A percentile compares a stretch with the other conserved stretches of the same genome.
These are phyloP conservation scores for Phyllotis vaccarum DNA, from an alignment of 2,797 vertebrate species.

Conservation along the genomic window DNA sequence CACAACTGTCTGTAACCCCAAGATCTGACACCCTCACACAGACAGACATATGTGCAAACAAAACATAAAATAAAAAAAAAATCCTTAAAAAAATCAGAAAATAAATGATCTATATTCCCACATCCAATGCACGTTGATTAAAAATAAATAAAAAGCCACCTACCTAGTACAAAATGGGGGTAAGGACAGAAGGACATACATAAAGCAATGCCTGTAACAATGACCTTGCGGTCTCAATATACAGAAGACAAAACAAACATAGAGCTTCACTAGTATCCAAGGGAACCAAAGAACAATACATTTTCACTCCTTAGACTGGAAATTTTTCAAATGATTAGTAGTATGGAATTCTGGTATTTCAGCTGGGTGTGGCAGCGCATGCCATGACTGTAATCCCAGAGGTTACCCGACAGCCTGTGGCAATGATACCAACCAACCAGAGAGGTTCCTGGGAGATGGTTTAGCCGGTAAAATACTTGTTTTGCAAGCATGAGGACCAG, in stretches of 20 bases:
- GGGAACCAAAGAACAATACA: neutral
- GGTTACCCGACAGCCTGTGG: neutral
- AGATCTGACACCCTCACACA: too few relatives aligned
- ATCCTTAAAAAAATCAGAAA: neutral
- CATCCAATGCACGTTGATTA: neutral
- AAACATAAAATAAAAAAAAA: too few relatives aligned
- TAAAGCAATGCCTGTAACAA: neutral
- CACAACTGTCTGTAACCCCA: too few relatives aligned
- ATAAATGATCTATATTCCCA: neutral
- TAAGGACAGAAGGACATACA: neutral
- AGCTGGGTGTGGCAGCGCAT: too few relatives aligned
- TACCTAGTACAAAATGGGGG: neutral
- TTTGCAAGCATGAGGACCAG: neutral
- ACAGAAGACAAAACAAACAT: neutral
- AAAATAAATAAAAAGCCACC: neutral
- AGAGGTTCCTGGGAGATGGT: neutral
- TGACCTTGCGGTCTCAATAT: neutral
- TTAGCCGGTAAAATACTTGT: neutral
- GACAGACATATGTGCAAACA: too few relatives aligned
- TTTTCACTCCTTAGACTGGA: neutral
- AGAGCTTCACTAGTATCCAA: neutral
- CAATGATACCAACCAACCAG: neutral
- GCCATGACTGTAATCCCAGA: neutral
- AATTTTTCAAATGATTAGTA: neutral
- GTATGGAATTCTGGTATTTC: neutral